A percentile compares a stretch with the other conserved stretches of the same genome.
Conservation (phyloP, 1,140 invertebrate species). For the Bombus sibiricus region DNA sequence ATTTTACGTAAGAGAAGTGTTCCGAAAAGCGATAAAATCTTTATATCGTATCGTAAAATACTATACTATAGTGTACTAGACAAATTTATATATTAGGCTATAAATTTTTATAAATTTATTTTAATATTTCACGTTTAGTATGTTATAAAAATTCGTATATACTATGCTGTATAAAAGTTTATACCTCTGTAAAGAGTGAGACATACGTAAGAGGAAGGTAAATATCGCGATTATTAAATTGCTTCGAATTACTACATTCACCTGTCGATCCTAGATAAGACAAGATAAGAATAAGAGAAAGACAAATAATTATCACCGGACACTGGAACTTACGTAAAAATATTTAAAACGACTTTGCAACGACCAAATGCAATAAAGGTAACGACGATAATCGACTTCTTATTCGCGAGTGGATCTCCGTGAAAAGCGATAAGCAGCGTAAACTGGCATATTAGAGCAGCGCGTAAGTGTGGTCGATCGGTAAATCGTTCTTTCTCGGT, state of each 20-base stretch:
- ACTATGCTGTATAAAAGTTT: neutral
- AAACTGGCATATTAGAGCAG: neutral
- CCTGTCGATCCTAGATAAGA: neutral
- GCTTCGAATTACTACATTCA: too few relatives aligned
- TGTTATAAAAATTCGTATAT: neutral
- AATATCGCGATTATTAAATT: neutral
- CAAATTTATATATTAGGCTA: neutral
- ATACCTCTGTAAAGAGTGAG: neutral
- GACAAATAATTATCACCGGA: too few relatives aligned
- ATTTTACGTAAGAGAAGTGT: neutral
- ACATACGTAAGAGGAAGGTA: neutral
- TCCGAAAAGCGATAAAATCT: neutral
- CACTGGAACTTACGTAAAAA: too few relatives aligned
- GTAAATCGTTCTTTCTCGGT: neutral
- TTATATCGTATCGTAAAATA: neutral
- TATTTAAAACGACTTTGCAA: too few relatives aligned
- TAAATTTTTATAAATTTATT: neutral
- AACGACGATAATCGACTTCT: neutral
- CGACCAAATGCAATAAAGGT: neutral
- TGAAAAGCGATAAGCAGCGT: neutral
- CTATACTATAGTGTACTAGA: neutral
- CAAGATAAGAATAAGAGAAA: neutral
- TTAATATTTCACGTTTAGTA: neutral
- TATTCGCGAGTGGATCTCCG: neutral
- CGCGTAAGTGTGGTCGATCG: neutral